phyloP scores from a whole-genome alignment of 1,140 invertebrate species.

The Lordiphosa stackelbergi region DNA sequence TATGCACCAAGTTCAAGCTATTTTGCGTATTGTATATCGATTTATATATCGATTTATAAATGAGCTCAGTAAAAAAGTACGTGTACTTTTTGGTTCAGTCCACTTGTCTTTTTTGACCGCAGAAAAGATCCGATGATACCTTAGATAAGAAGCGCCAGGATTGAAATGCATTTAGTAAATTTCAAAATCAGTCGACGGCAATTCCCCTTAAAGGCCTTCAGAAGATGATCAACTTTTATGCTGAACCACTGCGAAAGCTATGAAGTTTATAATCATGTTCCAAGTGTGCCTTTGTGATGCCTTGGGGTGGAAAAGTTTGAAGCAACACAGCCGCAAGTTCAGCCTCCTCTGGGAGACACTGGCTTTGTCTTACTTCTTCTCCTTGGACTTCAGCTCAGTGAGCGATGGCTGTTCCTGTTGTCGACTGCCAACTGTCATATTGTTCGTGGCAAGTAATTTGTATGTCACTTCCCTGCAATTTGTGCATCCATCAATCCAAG shows the following conservation, averaged over 20 bases:
- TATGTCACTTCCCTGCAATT: slow-evolving; percentile 38
- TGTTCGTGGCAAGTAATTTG: slow-evolving; percentile 53
- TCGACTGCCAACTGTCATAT: slow-evolving; percentile 54
- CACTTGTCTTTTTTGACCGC: too few species aligned
- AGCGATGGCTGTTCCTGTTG: slow-evolving; percentile 58
- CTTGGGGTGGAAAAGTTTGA: slow-evolving; percentile 46
- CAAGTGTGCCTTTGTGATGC: slow-evolving; percentile 7
- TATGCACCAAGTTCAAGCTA: too few species aligned
- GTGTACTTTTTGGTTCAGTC: too few species aligned
- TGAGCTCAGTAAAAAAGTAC: too few species aligned
- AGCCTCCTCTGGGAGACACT: slow-evolving; percentile 54
- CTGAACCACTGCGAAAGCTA: slow-evolving; percentile 39
- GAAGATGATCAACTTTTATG: slow-evolving; percentile 53
- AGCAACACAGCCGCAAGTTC: slow-evolving; percentile 56
- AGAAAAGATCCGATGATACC: too few species aligned
- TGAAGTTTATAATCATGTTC: slow-evolving; percentile 28
- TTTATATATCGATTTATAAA: too few species aligned
- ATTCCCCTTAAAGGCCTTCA: slow-evolving; percentile 5
- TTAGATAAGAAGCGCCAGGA: slow-evolving; percentile 18
- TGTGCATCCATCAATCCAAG: slow-evolving; percentile 60
- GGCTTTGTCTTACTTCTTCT: slow-evolving; percentile 20
- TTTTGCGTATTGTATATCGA: too few species aligned
- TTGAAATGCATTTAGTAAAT: slow-evolving; percentile 56
- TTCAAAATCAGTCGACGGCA: slow-evolving; percentile 10
- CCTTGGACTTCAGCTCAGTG: slow-evolving; percentile 16